A percentile compares a stretch with the other conserved stretches of the same genome.
phyloP scores from a whole-genome alignment of 2,797 vertebrate species.

The Serranus cabrilla region DNA sequence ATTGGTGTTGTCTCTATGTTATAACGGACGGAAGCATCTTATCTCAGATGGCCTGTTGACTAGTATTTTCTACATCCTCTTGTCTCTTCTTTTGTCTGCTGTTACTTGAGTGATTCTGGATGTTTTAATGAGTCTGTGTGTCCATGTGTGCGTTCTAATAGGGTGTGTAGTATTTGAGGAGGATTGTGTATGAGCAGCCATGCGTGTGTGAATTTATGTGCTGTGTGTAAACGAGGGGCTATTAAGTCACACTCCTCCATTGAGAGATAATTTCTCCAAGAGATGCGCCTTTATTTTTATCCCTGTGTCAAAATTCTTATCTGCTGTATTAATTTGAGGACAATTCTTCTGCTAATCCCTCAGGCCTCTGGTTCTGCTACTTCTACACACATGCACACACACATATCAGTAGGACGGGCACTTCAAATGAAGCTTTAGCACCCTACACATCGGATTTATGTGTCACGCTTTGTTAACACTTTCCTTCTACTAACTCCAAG shows the following conservation, averaged over 20 bases:
- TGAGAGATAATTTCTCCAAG: slow-evolving; percentile 29
- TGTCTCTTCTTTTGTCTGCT: not conserved
- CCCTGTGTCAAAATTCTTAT: slow-evolving; percentile 44
- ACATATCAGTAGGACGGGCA: not conserved
- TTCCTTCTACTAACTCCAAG: not conserved
- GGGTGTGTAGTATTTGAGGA: not conserved
- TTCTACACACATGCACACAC: not conserved
- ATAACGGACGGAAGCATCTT: not conserved
- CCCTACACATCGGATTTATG: not conserved
- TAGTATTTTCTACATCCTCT: not conserved
- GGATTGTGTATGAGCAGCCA: slow-evolving; percentile 12
- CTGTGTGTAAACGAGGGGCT: slow-evolving; percentile 12
- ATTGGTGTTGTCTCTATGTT: too few species aligned
- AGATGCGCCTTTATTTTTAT: slow-evolving; percentile 48
- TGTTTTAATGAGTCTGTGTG: not conserved
- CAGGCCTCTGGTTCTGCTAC: slow-evolving; percentile 13
- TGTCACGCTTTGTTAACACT: not conserved
- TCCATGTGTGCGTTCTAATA: not conserved
- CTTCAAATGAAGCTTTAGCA: slow-evolving; percentile 17
- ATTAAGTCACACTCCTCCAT: slow-evolving; percentile 15
- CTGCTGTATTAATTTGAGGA: slow-evolving; percentile 43
- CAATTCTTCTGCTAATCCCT: slow-evolving; percentile 42
- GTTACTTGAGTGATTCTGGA: not conserved
- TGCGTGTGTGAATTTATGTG: not conserved
- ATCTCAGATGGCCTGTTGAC: not conserved